phyloP scores from a whole-genome alignment of 2,888 invertebrate genomes.

The Byasa hedistus region DNA sequence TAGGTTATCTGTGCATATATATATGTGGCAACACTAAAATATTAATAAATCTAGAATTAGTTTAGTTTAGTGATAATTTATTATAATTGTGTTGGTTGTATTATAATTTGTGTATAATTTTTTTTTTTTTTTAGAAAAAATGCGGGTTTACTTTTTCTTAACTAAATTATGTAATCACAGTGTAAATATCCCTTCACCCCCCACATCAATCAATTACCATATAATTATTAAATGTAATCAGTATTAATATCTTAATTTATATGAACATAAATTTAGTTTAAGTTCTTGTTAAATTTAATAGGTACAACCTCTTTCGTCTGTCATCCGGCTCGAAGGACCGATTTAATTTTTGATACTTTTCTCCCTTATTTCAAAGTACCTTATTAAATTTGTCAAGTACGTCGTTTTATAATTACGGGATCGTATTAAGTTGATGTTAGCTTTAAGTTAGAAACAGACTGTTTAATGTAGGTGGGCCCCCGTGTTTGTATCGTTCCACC shows the following conservation, averaged over 20 bases:
- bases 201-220: conserved; percentile 67
- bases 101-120: conserved; percentile 44
- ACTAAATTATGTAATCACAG: conserved; percentile 67
- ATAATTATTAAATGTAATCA: conserved; percentile 69
- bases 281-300: conserved; percentile 43
- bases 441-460: conserved; percentile 51
- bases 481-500: conserved; percentile 36
- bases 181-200: conserved; percentile 67
- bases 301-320: conserved; percentile 4
- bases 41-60: conserved; percentile 25
- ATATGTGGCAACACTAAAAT: conserved; percentile 33
- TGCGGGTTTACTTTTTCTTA: conserved; percentile 65
- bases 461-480: conserved; percentile 32
- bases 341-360: conserved; percentile 11
- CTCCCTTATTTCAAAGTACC: background rate
- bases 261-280: conserved; percentile 47
- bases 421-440: conserved; percentile 48
- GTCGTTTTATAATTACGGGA: conserved; percentile 47
- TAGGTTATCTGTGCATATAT: conserved; percentile 38
- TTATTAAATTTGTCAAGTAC: conserved; percentile 41
- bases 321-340: conserved; percentile 29
- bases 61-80: conserved; percentile 54
- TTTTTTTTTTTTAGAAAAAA: conserved; percentile 39
- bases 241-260: conserved; percentile 76
- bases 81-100: conserved; percentile 58